Evolutionary conservation across 2,113 vertebrate genomes (phyloP).

Genomic region (Urocynchramus pylzowi): DNA sequence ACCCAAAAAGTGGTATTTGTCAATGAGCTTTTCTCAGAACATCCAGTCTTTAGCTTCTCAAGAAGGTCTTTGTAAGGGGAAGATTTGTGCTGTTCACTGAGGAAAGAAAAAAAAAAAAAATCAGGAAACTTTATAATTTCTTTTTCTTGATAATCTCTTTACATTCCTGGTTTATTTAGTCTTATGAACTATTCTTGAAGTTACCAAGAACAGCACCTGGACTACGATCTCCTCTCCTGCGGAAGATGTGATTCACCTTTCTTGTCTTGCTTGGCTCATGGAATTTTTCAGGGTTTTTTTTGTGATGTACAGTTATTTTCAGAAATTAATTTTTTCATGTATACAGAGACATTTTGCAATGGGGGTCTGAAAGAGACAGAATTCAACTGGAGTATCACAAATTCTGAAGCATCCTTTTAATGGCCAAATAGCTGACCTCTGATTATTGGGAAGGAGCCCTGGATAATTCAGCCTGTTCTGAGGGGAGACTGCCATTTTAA

Average conservation of each 20-base stretch:
- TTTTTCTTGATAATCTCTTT: background rate
- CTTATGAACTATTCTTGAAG: background rate
- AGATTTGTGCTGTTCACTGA: background rate
- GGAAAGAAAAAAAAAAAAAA: background rate
- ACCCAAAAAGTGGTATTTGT: background rate
- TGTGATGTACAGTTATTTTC: background rate
- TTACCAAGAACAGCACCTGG: background rate
- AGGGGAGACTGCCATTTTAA: slow-evolving; percentile 8
- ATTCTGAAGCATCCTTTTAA: slow-evolving; percentile 5
- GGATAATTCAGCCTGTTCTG: background rate
- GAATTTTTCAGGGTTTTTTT: background rate
- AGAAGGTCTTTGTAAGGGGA: background rate
- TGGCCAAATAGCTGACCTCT: background rate
- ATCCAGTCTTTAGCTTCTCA: background rate
- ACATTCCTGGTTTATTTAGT: background rate
- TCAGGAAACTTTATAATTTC: rapidly evolving
- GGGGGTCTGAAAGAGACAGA: background rate
- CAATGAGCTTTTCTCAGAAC: background rate
- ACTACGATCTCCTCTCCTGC: background rate
- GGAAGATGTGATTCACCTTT: background rate
- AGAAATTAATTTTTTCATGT: background rate
- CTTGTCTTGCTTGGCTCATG: background rate
- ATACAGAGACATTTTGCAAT: background rate
- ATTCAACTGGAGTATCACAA: background rate
- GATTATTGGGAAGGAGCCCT: background rate